Evolutionary conservation across 2,113 vertebrate species (phyloP).

Genomic region (Tauraco erythrolophus): DNA sequence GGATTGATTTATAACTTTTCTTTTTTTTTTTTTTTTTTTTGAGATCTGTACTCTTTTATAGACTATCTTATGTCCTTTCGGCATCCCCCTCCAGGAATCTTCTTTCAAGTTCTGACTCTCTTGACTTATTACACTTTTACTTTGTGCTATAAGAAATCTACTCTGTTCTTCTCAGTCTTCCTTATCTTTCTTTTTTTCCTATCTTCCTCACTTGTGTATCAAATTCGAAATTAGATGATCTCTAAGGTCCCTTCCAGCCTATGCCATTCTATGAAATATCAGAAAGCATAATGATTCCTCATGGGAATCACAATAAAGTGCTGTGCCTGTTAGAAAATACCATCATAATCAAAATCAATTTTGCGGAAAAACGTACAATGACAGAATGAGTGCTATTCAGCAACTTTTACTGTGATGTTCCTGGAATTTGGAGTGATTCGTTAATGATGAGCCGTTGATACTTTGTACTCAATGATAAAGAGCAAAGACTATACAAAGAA

Average conservation of each 20-base stretch:
- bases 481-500: background rate
- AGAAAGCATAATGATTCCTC: background rate
- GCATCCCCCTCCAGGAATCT: fast-evolving
- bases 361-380: background rate
- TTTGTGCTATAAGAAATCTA: background rate
- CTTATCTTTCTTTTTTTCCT: background rate
- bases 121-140: background rate
- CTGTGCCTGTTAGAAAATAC: background rate
- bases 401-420: background rate
- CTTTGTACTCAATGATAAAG: background rate
- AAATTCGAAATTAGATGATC: no score
- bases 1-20: background rate
- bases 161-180: background rate
- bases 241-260: no score
- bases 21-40: background rate
- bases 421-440: background rate
- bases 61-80: background rate
- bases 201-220: background rate
- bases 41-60: background rate
- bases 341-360: background rate
- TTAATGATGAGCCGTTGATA: background rate
- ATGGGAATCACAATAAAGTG: background rate
- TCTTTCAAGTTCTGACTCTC: background rate
- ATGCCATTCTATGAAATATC: no score
- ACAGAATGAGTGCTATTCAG: background rate